A percentile compares a stretch with the other conserved stretches of the same genome.
Evolutionary conservation across 2,113 vertebrate genomes (phyloP).

Genomic region (Acanthochromis polyacanthus): DNA sequence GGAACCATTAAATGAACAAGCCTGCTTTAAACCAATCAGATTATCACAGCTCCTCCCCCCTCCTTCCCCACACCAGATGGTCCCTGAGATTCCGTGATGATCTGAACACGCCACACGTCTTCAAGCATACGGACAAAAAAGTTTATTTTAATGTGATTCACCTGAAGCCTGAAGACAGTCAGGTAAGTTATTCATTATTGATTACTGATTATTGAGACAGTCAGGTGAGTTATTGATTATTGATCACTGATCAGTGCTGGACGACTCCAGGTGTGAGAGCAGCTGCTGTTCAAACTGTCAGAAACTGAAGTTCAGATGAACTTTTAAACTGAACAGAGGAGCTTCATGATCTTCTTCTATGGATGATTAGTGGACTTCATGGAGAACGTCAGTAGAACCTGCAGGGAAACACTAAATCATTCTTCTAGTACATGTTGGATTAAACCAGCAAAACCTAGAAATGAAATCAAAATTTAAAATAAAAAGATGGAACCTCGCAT

Average conservation of each 20-base stretch:
- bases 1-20: background rate
- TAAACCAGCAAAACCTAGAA: too few relatives aligned
- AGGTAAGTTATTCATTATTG: too few relatives aligned
- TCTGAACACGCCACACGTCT: background rate
- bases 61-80: background rate
- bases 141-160: background rate
- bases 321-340: background rate
- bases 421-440: too few relatives aligned
- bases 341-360: background rate
- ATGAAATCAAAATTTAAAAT: too few relatives aligned
- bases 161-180: background rate
- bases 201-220: background rate
- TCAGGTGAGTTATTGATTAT: too few relatives aligned
- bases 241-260: background rate
- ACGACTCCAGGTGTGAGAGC: too few relatives aligned
- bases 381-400: too few relatives aligned
- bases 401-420: too few relatives aligned
- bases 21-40: background rate
- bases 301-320: background rate
- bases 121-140: background rate
- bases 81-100: background rate
- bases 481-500: too few relatives aligned
- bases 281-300: background rate
- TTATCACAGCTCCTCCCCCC: background rate
- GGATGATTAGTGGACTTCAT: too few relatives aligned